Evolutionary conservation across 2,888 invertebrate genomes (phyloP), one percentile per base, ranked within the genome.

Genomic region (Oscheius sp.): DNA sequence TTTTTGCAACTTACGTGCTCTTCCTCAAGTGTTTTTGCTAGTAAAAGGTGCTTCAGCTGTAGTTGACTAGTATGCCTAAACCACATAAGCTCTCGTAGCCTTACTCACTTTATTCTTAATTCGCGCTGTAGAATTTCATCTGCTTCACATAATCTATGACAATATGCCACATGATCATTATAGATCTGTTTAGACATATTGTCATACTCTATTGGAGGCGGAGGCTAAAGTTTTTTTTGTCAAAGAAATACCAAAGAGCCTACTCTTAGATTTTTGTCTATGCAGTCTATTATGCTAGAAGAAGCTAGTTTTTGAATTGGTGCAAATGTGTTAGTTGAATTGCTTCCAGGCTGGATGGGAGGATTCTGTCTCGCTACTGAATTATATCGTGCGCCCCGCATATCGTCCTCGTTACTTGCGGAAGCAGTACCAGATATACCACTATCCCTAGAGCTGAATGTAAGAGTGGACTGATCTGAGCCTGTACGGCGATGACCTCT

Each of bases 401-500:
- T 23, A 23, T 34, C 65, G 12, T 27, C 29, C 3, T 17, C 37
- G 25, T 20, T 48, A 42, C 37, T n/a, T 15, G 17, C n/a, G 20
- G 25, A n/a, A 15, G 27, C 53, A 23, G 34, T 17, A 27, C 29
- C 61, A 15, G 25, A 25, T n/a, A 42, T 29, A 29, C 61, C 61
- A 27, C 61, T 61, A 20, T 29, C 61, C 3, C 17, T 3, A 3
- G 61, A 39, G 27, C 17, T 20, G 34, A 25, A 12, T 3, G 48
- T 52, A 15, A 65, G 42, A 10, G 65, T 65, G n/a, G 65, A 65
- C 17, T 53, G 53, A 34, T 65, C 65, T 4, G 65, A 65, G 2
- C 65, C 65, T n/a, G 65, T 46, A 37, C 65, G 25, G 4, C 65
- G 34, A 39, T 65, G 65, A 12, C 65, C 65, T n/a, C 45, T 20